phyloP scores from a whole-genome alignment of 2,797 vertebrate species.

The Coracias cyanogaster region DNA sequence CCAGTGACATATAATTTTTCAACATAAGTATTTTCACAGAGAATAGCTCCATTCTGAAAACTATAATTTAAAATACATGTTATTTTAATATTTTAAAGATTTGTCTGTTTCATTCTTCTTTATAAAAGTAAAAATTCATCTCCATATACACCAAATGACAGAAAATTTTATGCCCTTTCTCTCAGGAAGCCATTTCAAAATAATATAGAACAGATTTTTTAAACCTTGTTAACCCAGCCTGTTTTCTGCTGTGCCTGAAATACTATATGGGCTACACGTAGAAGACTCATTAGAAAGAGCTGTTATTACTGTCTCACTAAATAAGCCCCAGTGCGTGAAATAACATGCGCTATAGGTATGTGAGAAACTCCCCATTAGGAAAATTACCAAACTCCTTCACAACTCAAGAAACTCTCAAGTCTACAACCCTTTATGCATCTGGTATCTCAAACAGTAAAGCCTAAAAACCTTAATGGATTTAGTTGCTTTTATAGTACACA shows the following conservation, averaged over 20 bases:
- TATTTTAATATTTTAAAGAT: conserved; percentile 19
- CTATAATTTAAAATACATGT: background rate
- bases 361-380: background rate
- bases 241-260: conserved; percentile 11
- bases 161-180: background rate
- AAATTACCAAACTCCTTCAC: conserved; percentile 24
- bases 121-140: background rate
- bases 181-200: conserved; percentile 18
- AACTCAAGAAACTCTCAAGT: background rate
- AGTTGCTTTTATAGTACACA: background rate
- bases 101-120: background rate
- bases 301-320: conserved; percentile 11
- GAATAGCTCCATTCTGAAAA: background rate
- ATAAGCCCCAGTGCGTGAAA: background rate
- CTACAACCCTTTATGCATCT: background rate
- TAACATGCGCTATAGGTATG: background rate
- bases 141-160: background rate
- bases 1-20: background rate
- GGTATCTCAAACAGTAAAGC: background rate
- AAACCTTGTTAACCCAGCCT: conserved; percentile 13
- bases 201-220: background rate
- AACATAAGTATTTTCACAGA: background rate
- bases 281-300: conserved; percentile 10
- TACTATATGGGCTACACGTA: background rate
- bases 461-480: background rate